A percentile compares a stretch with the other conserved stretches of the same genome.
phyloP scores from a whole-genome alignment of 2,113 vertebrate species.

The Coryphaenoides rupestris region DNA sequence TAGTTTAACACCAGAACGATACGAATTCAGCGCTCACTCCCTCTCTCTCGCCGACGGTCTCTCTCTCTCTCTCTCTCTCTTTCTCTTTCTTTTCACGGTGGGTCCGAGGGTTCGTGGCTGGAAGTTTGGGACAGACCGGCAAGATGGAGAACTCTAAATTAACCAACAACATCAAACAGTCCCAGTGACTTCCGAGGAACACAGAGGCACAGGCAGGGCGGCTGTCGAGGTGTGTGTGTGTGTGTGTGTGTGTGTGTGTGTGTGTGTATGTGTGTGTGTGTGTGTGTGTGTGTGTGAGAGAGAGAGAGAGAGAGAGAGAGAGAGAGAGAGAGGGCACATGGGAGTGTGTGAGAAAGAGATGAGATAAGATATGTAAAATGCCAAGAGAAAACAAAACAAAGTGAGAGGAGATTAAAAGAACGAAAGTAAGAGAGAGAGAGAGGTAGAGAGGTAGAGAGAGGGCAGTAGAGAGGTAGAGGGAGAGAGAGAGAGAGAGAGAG shows the following conservation, averaged over 20 bases:
- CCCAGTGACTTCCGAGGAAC: not conserved
- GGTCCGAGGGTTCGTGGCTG: not conserved
- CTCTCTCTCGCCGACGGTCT: too few relatives aligned
- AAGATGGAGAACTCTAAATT: not conserved
- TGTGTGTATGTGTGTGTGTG: too few relatives aligned
- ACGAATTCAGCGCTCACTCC: not conserved
- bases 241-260: too few relatives aligned
- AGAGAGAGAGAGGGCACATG: slow-evolving; percentile 9
- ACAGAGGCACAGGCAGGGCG: not conserved
- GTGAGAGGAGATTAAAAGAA: slow-evolving; percentile 39
- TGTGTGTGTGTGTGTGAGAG: too few relatives aligned
- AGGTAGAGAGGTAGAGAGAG: slow-evolving; percentile 8
- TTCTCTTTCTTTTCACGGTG: too few relatives aligned
- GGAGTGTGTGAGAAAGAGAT: slow-evolving; percentile 30
- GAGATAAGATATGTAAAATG: not conserved
- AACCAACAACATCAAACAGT: not conserved
- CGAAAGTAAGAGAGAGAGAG: not conserved
- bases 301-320: slow-evolving; percentile 43
- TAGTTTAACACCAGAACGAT: not conserved
- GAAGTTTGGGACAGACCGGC: not conserved
- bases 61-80: not conserved
- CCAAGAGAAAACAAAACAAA: slow-evolving; percentile 31
- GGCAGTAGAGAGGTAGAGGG: slow-evolving; percentile 48
- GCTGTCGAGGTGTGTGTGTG: not conserved
- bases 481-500: slow-evolving; percentile 16